phyloP scores from a whole-genome alignment of 2,888 invertebrate species.

The Stenodera caucasica region DNA sequence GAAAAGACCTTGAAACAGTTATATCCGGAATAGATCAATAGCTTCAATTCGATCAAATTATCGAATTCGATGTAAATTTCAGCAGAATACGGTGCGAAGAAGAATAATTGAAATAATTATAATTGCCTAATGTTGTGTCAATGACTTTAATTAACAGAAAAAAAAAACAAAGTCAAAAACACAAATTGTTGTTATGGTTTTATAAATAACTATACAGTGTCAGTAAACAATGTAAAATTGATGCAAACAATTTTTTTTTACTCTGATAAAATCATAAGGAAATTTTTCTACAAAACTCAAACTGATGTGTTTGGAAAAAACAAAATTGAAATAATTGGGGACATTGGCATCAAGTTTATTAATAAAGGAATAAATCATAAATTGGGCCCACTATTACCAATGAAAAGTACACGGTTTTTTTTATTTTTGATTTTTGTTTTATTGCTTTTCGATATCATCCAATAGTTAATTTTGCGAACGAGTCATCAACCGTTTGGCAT shows the following conservation, averaged over 20 bases:
- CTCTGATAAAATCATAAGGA: conserved; percentile 3
- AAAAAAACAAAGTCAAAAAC: not conserved
- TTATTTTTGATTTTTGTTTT: conserved; percentile 23
- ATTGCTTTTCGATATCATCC: conserved; percentile 10
- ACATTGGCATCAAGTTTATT: conserved; percentile 8
- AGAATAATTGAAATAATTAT: conserved; percentile 1
- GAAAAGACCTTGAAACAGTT: not conserved
- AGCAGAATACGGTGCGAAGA: not conserved
- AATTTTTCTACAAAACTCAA: not conserved
- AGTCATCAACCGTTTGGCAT: conserved; percentile 57
- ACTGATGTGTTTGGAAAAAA: not conserved
- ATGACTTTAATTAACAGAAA: conserved; percentile 10
- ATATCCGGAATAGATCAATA: not conserved
- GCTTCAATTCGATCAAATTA: conserved; percentile 6
- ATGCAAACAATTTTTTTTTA: conserved; percentile 8
- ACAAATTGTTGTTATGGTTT: conserved; percentile 6
- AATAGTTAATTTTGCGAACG: conserved; percentile 52
- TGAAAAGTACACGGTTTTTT: conserved; percentile 13
- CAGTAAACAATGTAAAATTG: conserved; percentile 11
- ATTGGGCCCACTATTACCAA: conserved; percentile 19
- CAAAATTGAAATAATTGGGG: not conserved
- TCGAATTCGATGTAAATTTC: not conserved
- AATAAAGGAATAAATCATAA: conserved; percentile 17
- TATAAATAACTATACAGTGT: conserved; percentile 10
- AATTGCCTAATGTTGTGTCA: conserved; percentile 8